phyloP scores from a whole-genome alignment of 2,797 vertebrate genomes.

The Pseudochirops corinnae region DNA sequence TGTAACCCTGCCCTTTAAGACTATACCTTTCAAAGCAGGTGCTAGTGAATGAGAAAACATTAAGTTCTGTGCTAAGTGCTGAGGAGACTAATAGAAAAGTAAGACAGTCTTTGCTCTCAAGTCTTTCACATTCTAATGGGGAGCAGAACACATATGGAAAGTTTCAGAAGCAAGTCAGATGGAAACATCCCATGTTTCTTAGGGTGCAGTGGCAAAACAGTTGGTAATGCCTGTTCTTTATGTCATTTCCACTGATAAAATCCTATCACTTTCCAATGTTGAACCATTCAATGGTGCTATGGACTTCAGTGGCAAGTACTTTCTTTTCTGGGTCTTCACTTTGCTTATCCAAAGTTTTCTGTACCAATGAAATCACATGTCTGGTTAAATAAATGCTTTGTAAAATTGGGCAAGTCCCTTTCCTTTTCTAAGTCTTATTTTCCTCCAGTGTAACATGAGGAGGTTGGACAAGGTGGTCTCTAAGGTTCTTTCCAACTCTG shows the following conservation, averaged over 20 bases:
- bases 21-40: not conserved
- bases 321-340: not conserved
- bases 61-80: not conserved
- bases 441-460: not conserved
- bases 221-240: not conserved
- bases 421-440: not conserved
- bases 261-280: not conserved
- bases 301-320: not conserved
- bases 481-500: not conserved
- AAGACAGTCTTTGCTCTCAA: not conserved
- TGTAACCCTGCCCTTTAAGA: not conserved
- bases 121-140: not conserved
- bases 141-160: not conserved
- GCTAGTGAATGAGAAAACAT: not conserved
- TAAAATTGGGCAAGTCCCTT: not conserved
- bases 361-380: not conserved
- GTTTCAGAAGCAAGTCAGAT: not conserved
- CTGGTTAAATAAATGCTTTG: not conserved
- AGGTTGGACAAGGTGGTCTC: not conserved
- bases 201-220: not conserved
- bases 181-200: not conserved
- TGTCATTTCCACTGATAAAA: not conserved
- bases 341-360: not conserved
- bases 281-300: not conserved
- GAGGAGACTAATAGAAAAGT: not conserved